These are phyloP conservation scores for Aphodius sticticus DNA, from an alignment of 2,888 invertebrate species.

Conservation along the genomic window DNA sequence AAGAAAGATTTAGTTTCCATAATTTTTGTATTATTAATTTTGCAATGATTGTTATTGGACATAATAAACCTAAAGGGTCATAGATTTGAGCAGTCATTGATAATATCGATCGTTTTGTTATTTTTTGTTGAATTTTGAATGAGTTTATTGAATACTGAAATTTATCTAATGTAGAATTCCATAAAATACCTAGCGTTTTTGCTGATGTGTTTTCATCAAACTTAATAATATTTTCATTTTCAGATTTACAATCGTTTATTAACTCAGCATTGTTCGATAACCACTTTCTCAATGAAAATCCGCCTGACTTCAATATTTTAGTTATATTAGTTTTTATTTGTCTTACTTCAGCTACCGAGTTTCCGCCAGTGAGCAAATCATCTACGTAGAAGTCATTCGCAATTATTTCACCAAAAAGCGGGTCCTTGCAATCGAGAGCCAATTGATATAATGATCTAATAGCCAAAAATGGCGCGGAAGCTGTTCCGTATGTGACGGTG, in stretches of 20 bases:
- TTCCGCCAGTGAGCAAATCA: constrained; percentile 10
- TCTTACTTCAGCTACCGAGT: not conserved
- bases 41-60: constrained; percentile 39
- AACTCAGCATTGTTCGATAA: constrained; percentile 24
- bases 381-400: constrained; percentile 20
- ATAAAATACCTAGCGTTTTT: constrained; percentile 35
- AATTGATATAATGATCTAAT: constrained; percentile 6
- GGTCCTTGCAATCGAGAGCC: constrained; percentile 17
- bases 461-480: constrained; percentile 41
- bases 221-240: constrained; percentile 39
- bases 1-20: constrained; percentile 40
- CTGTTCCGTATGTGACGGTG: constrained; percentile 41
- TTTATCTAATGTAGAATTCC: constrained; percentile 34
- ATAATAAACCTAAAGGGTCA: constrained; percentile 44
- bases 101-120: constrained; percentile 38
- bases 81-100: constrained; percentile 41
- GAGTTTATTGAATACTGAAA: constrained; percentile 30
- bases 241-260: constrained; percentile 21
- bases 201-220: constrained; percentile 36
- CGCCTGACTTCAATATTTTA: not conserved
- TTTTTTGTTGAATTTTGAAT: not conserved
- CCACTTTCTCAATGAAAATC: constrained; percentile 11
- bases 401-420: not conserved
- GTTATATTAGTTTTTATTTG: not conserved
- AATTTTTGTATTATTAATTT: constrained; percentile 43